phyloP scores from a whole-genome alignment of 1,140 invertebrate species.

The Aethina tumida region DNA sequence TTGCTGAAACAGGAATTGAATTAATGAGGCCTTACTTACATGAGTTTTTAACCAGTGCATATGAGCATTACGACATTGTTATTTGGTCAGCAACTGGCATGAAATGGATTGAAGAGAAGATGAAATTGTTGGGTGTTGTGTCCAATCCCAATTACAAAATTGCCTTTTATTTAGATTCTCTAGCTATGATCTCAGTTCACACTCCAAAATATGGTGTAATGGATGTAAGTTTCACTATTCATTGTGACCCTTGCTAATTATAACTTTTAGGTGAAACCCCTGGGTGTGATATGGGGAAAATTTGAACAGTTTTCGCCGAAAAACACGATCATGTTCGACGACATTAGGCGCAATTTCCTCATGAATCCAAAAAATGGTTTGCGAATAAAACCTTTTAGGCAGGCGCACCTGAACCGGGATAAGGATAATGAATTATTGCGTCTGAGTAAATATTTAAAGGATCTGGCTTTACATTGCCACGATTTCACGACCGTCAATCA shows the following conservation, averaged over 20 bases:
- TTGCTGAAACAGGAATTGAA: slow-evolving; percentile 78
- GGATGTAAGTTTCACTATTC: slow-evolving; percentile 49
- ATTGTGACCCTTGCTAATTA: slow-evolving; percentile 5
- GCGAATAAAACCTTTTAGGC: slow-evolving; percentile 79
- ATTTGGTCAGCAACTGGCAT: slow-evolving; percentile 95
- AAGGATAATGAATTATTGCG: slow-evolving; percentile 78
- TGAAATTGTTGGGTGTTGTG: slow-evolving; percentile 82
- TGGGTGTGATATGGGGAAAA: slow-evolving; percentile 96
- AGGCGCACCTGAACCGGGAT: slow-evolving; percentile 79
- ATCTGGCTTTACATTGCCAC: slow-evolving; percentile 69
- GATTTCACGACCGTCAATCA: slow-evolving; percentile 84
- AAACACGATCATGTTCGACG: slow-evolving; percentile 98
- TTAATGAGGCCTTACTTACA: slow-evolving; percentile 93
- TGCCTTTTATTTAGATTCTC: slow-evolving; percentile 80
- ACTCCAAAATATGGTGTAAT: slow-evolving; percentile 80
- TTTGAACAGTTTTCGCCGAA: slow-evolving; percentile 76
- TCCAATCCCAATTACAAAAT: slow-evolving; percentile 84
- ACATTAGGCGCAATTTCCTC: slow-evolving; percentile 92
- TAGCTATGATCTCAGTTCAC: slow-evolving; percentile 92
- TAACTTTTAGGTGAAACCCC: slow-evolving; percentile 77
- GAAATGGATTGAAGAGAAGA: slow-evolving; percentile 98
- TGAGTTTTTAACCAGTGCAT: slow-evolving; percentile 87
- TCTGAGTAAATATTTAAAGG: slow-evolving; percentile 73
- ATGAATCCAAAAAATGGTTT: slow-evolving; percentile 96
- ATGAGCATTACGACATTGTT: slow-evolving; percentile 79